These are phyloP conservation scores for Drosophila mulleri DNA, from an alignment of 2,888 invertebrate genomes.

Conservation along the genomic window DNA sequence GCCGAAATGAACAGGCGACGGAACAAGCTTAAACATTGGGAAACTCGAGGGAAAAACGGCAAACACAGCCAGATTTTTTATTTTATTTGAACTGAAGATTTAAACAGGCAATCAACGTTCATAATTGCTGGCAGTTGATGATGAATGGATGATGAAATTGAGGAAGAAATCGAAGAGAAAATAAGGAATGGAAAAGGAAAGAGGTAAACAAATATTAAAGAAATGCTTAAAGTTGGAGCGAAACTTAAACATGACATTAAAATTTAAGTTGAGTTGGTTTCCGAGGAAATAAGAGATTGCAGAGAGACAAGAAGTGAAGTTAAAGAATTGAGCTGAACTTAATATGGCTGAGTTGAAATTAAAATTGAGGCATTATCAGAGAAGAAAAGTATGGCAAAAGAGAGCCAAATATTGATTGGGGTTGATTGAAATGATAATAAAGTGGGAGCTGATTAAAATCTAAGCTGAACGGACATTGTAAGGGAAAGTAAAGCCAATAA, in stretches of 20 bases:
- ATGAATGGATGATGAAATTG: not conserved
- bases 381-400: too few relatives aligned
- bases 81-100: not conserved
- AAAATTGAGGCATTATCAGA: too few relatives aligned
- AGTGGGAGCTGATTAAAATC: too few relatives aligned
- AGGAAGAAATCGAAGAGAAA: not conserved
- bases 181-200: not conserved
- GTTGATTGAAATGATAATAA: too few relatives aligned
- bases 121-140: not conserved
- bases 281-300: not conserved
- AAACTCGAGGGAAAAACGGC: not conserved
- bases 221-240: not conserved
- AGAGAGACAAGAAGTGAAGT: not conserved
- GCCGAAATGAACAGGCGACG: slow-evolving; percentile 28
- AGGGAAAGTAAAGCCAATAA: too few relatives aligned
- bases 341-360: too few relatives aligned
- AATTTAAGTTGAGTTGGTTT: not conserved
- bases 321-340: not conserved
- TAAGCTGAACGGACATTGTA: too few relatives aligned
- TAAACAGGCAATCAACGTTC: not conserved
- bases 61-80: slow-evolving; percentile 11
- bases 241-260: not conserved
- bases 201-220: not conserved
- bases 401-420: too few relatives aligned
- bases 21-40: not conserved